A percentile compares a stretch with the other conserved stretches of the same genome.
phyloP scores from a whole-genome alignment of 2,888 invertebrate species.

The Polydrusus cervinus region DNA sequence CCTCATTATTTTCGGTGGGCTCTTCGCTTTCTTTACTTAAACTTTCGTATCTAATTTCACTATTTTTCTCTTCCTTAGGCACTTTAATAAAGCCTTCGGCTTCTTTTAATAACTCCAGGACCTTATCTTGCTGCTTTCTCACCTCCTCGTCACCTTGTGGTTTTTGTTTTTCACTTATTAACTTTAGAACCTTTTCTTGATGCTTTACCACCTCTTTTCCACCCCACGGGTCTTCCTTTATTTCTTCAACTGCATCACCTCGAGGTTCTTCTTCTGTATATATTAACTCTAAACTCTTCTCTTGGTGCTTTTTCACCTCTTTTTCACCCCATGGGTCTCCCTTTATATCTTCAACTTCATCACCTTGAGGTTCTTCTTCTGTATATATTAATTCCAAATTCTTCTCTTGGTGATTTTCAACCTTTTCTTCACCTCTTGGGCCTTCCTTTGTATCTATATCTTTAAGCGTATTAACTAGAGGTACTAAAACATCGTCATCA shows the following conservation, averaged over 20 bases:
- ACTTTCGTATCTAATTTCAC: conserved; percentile 4
- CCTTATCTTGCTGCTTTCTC: conserved; percentile 9
- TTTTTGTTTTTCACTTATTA: not conserved
- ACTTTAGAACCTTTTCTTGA: not conserved
- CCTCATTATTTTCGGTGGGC: not conserved
- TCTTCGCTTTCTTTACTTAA: conserved; percentile 7
- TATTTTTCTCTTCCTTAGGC: not conserved
- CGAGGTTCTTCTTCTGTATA: not conserved
- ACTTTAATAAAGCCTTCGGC: not conserved
- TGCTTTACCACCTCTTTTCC: not conserved
- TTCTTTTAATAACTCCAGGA: conserved; percentile 30
- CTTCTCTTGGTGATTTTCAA: not conserved
- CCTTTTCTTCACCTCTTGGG: not conserved
- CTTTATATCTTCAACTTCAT: conserved; percentile 9
- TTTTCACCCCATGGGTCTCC: not conserved
- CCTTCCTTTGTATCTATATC: not conserved
- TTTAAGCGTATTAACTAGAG: not conserved
- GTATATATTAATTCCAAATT: not conserved
- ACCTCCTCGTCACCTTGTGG: not conserved
- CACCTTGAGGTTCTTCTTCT: not conserved
- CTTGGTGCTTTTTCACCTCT: not conserved
- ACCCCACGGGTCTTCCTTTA: not conserved
- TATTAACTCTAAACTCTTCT: not conserved
- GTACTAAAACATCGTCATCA: conserved; percentile 15
- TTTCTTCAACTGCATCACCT: not conserved